A percentile compares a stretch with the other conserved stretches of the same genome.
phyloP scores from a whole-genome alignment of 2,888 invertebrate genomes.

The Caenorhabditis doughertyi region DNA sequence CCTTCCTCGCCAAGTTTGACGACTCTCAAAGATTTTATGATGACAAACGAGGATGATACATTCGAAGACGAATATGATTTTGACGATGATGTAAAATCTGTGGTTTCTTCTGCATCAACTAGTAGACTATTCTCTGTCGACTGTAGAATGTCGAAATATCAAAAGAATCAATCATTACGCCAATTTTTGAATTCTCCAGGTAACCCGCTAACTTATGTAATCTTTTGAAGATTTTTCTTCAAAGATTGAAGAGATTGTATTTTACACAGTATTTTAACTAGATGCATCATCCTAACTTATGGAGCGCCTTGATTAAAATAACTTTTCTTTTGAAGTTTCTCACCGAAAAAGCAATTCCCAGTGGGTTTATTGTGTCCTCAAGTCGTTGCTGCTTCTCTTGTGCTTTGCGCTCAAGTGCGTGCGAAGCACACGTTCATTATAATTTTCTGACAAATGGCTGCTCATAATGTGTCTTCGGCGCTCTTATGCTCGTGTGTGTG shows the following conservation, averaged over 20 bases:
- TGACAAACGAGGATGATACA: constrained; percentile 45
- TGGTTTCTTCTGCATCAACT: constrained; percentile 70
- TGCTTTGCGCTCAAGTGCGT: constrained; percentile 50
- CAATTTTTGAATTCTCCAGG: constrained; percentile 64
- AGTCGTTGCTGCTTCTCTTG: constrained; percentile 41
- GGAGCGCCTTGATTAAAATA: too few species aligned
- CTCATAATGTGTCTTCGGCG: constrained; percentile 66
- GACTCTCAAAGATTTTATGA: constrained; percentile 59
- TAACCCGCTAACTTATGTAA: constrained; percentile 4
- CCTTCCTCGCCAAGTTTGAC: constrained; percentile 63
- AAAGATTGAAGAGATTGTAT: too few species aligned
- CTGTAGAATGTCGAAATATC: constrained; percentile 31
- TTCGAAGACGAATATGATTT: constrained; percentile 58
- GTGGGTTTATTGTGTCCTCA: constrained; percentile 34
- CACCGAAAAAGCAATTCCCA: constrained; percentile 19
- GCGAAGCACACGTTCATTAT: constrained; percentile 66
- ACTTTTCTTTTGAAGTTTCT: constrained; percentile 10
- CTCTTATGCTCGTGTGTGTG: constrained; percentile 36
- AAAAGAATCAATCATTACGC: constrained; percentile 50
- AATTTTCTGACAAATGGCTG: constrained; percentile 70
- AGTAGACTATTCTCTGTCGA: constrained; percentile 59
- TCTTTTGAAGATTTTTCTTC: not conserved
- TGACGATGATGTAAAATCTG: constrained; percentile 66
- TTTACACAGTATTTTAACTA: too few species aligned
- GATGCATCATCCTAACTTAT: too few species aligned